Percentiles rank a stretch among this genome's conserved stretches.
These are phyloP conservation scores for Alviniconcha marisindica DNA, from an alignment of 1,140 invertebrate species.

Conservation along the genomic window DNA sequence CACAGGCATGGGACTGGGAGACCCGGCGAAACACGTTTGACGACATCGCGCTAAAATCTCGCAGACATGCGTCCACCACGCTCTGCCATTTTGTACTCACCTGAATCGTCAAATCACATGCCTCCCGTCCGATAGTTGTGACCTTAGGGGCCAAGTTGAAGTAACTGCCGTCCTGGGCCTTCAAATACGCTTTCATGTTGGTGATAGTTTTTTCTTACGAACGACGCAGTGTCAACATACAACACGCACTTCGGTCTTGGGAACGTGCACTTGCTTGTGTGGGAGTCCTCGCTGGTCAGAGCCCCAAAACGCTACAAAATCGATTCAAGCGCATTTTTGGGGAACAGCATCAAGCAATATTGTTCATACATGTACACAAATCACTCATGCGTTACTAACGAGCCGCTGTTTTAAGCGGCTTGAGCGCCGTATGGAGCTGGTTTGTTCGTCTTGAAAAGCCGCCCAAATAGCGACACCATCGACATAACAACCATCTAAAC, in stretches of 20 bases:
- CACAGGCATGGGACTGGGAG: too few species aligned
- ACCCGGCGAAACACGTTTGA: too few species aligned
- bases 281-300: neutral
- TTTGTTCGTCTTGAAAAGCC: neutral
- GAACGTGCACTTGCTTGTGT: neutral
- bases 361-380: neutral
- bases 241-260: neutral
- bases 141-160: slow-evolving; percentile 69
- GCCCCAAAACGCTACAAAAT: neutral
- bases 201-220: neutral
- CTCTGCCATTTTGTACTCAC: slow-evolving; percentile 53
- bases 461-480: neutral
- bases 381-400: neutral
- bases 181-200: slow-evolving; percentile 71
- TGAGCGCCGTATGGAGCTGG: neutral
- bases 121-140: slow-evolving; percentile 75
- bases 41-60: too few species aligned
- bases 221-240: neutral
- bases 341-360: neutral
- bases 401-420: slow-evolving; percentile 11
- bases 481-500: slow-evolving; percentile 31
- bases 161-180: slow-evolving; percentile 66
- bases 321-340: neutral
- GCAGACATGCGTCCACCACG: too few species aligned
- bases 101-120: slow-evolving; percentile 74